Base-by-base conservation (phyloP, 2,888 invertebrate species). In the Acleris literana region DNA sequence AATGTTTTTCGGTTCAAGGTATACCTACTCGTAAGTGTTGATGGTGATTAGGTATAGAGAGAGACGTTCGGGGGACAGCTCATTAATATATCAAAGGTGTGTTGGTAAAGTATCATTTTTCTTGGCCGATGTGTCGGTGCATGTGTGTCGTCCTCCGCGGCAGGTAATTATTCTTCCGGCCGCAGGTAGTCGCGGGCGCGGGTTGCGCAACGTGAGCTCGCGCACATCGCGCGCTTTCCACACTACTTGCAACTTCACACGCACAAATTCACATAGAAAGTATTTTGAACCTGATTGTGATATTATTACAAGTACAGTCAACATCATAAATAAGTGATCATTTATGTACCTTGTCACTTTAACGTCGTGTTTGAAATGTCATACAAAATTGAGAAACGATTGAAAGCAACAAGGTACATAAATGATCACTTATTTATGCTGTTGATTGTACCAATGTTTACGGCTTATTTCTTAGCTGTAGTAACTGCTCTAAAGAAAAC, bases 11-110 rank as follows among this genome's bases (percentile, higher is more conserved):
- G 33, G 51, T 61, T 61, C 39, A 57, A 55, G 29, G 17, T 25
- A 6, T 1, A 1, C 0, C 1, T 25, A 25, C 25, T 25, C 3
- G 16, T 46, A 53, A 60, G 60, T 48, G 20, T 22, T 13, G 20
- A 49, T 56, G 55, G 63, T 54, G 51, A 68, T 69, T 54, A 29
- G 29, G 29, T 29, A 63, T 64, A n/a, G n/a, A n/a, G n/a, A 60
- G 60, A 48, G 62, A 48, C 25, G 69, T 68, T 66, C 68, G 61
- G 68, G 71, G 69, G 73, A 73, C 74, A 71, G 73, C 68, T 68
- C 76, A 82, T 82, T 81, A 78, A 75, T 77, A 74, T 74, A 64
- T 72, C 67, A 68, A 68, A 70, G 68, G 70, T 64, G 54, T 63
- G 65, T 73, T 74, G 68, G 72, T 63, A 74, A 77, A 78, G 71